These are phyloP conservation scores for Eulacestoma nigropectus DNA, from an alignment of 2,113 vertebrate genomes.

Conservation along the genomic window DNA sequence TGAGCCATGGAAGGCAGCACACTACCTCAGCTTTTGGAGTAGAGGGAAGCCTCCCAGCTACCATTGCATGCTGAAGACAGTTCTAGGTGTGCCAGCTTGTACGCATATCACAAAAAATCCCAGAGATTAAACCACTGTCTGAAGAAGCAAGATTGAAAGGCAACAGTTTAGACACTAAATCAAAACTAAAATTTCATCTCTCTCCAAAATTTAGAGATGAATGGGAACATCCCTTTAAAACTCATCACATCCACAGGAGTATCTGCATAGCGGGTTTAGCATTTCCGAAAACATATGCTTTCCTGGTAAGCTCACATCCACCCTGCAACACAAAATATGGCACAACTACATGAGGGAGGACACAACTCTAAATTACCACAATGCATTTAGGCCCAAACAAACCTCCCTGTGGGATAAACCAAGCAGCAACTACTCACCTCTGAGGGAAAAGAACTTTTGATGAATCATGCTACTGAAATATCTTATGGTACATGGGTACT, in stretches of 20 bases:
- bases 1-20: not conserved
- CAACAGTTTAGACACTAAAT: not conserved
- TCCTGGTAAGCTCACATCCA: not conserved
- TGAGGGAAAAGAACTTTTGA: not conserved
- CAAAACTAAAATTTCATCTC: not conserved
- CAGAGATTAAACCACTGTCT: not conserved
- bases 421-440: not conserved
- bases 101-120: accelerated
- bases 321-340: not conserved
- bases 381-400: not conserved
- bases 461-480: not conserved
- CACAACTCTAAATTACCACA: not conserved
- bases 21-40: not conserved
- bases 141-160: not conserved
- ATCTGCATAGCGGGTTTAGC: not conserved
- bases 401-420: not conserved
- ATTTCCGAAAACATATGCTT: not conserved
- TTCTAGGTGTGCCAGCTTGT: not conserved
- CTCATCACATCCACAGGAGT: not conserved
- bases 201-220: not conserved
- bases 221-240: not conserved
- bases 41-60: not conserved
- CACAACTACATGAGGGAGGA: not conserved
- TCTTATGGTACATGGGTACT: not conserved
- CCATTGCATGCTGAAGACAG: not conserved